These are phyloP conservation scores for Balearica regulorum DNA, from an alignment of 2,797 vertebrate species.

Conservation along the genomic window DNA sequence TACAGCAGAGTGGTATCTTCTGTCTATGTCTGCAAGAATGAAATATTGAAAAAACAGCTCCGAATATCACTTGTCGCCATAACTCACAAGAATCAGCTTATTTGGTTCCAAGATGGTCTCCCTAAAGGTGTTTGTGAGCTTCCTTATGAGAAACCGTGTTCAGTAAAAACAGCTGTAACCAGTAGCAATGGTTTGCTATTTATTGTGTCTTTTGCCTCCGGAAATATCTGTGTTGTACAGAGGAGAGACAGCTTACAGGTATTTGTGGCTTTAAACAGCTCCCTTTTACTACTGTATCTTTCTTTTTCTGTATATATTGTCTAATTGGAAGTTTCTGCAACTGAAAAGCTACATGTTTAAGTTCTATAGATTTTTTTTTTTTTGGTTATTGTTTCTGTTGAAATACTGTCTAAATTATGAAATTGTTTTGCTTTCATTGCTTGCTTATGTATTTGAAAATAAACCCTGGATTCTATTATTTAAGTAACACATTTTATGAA, in stretches of 20 bases:
- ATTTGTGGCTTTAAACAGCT: conserved; percentile 23
- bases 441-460: not conserved
- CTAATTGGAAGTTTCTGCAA: not conserved
- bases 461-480: not conserved
- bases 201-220: conserved; percentile 77
- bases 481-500: not conserved
- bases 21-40: conserved; percentile 71
- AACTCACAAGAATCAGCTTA: conserved; percentile 83
- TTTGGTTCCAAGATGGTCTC: conserved; percentile 83
- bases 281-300: not conserved
- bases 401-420: not conserved
- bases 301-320: not conserved
- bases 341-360: not conserved
- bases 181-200: conserved; percentile 76
- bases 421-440: not conserved
- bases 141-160: conserved; percentile 79
- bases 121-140: conserved; percentile 82
- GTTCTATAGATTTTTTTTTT: not conserved
- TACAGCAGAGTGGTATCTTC: conserved; percentile 81
- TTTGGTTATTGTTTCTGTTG: not conserved
- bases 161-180: conserved; percentile 75
- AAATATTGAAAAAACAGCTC: conserved; percentile 59
- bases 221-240: conserved; percentile 79
- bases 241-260: conserved; percentile 86
- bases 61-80: conserved; percentile 74